Conservation (phyloP, 2,797 vertebrate genomes). For the Odontamblyopus rebecca region DNA sequence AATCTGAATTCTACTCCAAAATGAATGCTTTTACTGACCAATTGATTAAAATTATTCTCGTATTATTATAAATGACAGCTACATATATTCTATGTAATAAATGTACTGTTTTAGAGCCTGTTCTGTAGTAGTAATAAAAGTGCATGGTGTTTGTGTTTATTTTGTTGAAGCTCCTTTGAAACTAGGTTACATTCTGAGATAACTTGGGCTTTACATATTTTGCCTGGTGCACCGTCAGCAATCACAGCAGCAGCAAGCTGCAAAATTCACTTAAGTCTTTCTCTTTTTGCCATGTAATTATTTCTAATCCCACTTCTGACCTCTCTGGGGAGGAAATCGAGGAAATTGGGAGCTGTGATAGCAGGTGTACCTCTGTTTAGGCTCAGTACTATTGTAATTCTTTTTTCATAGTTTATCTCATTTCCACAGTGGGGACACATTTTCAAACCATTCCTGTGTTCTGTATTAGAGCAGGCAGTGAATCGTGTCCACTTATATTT, state of each 20-base stretch:
- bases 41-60: too few relatives aligned
- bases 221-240: conserved; percentile 7
- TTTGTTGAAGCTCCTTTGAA: conserved; percentile 5
- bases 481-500: conserved; percentile 4
- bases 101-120: neutral
- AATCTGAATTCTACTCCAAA: too few relatives aligned
- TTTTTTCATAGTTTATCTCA: neutral
- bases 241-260: conserved; percentile 27
- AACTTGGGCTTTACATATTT: conserved; percentile 16
- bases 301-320: conserved; percentile 38
- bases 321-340: conserved; percentile 10
- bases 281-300: conserved; percentile 29
- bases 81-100: neutral
- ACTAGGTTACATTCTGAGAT: conserved; percentile 5
- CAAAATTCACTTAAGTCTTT: conserved; percentile 42
- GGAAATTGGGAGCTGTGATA: conserved; percentile 14
- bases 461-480: neutral
- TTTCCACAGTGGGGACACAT: neutral
- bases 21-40: too few relatives aligned
- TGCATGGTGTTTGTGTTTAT: conserved; percentile 7
- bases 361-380: conserved; percentile 25
- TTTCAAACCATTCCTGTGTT: neutral
- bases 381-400: conserved; percentile 1
- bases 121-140: neutral
- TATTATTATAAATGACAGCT: neutral